Base-by-base conservation (phyloP, 2,113 vertebrate species). In the Corapipo altera region DNA sequence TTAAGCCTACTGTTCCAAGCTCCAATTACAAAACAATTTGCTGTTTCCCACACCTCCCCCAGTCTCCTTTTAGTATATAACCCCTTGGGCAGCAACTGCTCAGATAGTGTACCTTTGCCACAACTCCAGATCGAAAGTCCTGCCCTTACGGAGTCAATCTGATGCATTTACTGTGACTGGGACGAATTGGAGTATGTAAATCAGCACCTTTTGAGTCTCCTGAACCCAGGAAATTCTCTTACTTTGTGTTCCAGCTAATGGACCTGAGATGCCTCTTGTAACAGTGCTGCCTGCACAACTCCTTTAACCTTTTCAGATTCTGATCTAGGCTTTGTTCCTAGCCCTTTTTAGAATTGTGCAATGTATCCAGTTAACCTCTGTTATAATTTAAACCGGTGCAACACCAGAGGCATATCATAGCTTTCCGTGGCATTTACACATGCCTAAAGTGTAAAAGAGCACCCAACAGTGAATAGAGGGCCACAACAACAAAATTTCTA, bases 1-100 rank as follows among this genome's bases (percentile, higher is more conserved):
- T 95, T 96, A 97, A 97, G 94, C 59, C 62, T 79, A 85, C 28
- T 62, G 91, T 90, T 96, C 85, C 95, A 95, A 95, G 96, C 58
- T 95, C 91, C 12, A 26, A 86, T 15, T 93, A 88, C 33, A 97
- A 97, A 97, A 97, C 95, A 89, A 97, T 97, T 95, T 96, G 84
- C 85, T 94, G 72, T 71, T 95, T 84, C 62, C 66, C 78, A 80
- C 23, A 57, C 71, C 28, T 67, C 48, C 58, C 67, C 70, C 37
- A 52, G 66, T 23, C 66, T 89, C 48, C n/a, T 94, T 86, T 96
- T 55, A 94, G 89, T 69, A 84, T 76, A 85, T 70, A 69, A 71
- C 72, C 59, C 66, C 64, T 75, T 78, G 86, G 76, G 82, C 59
- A 95, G 52, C 54, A 65, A 64, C 54, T 69, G 41, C n/a, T 64